A percentile compares a stretch with the other conserved stretches of the same genome.
Conservation (phyloP, 2,888 invertebrate genomes). For the Chrysolina haemoptera region DNA sequence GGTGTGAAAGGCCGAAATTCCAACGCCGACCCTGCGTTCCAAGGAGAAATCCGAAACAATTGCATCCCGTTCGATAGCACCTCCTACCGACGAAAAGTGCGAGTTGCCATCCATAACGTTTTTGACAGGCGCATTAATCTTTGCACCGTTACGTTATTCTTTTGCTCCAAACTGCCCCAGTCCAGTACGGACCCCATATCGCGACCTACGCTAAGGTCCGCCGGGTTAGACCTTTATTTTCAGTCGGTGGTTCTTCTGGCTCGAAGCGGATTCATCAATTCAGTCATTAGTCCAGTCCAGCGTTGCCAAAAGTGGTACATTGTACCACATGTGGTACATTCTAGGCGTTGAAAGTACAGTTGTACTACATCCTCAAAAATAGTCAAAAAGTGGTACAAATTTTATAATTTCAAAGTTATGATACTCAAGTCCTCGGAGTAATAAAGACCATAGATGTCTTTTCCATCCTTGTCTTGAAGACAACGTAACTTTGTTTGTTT, state of each 20-base stretch:
- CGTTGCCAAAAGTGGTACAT: too few relatives aligned
- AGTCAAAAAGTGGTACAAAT: too few relatives aligned
- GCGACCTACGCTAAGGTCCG: constrained; percentile 29
- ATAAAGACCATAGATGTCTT: too few relatives aligned
- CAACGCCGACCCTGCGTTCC: neutral
- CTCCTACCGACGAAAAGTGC: constrained; percentile 10
- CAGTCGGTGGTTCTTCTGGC: constrained; percentile 2
- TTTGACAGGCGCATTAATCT: constrained; percentile 26
- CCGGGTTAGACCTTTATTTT: constrained; percentile 25
- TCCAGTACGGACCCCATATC: constrained; percentile 22
- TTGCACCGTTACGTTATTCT: constrained; percentile 30
- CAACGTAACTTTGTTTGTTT: too few relatives aligned
- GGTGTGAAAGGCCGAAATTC: too few relatives aligned
- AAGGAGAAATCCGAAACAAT: neutral
- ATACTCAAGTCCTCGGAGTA: too few relatives aligned
- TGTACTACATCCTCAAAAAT: too few relatives aligned
- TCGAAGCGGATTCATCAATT: constrained; percentile 15
- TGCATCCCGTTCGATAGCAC: constrained; percentile 11
- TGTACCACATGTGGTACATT: too few relatives aligned
- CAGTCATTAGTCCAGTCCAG: constrained; percentile 3
- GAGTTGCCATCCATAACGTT: neutral
- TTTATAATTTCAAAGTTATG: too few relatives aligned
- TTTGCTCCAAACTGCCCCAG: constrained; percentile 22
- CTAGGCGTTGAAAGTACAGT: too few relatives aligned
- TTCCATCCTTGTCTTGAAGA: too few relatives aligned